These are phyloP conservation scores for Lasioglossum calceatum DNA, from an alignment of 2,888 invertebrate genomes.

Conservation along the genomic window DNA sequence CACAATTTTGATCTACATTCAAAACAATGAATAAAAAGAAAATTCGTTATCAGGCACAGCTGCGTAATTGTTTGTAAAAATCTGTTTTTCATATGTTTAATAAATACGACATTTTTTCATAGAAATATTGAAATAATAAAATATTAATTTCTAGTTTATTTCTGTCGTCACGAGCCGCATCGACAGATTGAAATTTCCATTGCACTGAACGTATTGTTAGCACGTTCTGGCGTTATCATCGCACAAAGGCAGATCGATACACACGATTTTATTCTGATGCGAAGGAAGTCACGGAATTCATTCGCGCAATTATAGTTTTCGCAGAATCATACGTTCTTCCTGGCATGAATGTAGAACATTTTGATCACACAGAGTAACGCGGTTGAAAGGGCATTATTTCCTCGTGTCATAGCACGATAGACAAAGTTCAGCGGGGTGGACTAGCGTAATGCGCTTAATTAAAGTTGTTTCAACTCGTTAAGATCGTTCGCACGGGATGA, in stretches of 20 bases:
- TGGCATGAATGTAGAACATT: background rate
- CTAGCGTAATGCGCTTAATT: constrained; percentile 82
- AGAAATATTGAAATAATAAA: background rate
- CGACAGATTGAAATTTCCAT: background rate
- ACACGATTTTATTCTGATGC: constrained; percentile 3
- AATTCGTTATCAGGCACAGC: too few relatives aligned
- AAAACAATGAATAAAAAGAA: too few relatives aligned
- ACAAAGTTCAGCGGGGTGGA: constrained; percentile 75
- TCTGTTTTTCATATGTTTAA: too few relatives aligned
- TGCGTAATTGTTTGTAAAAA: too few relatives aligned
- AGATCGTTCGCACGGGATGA: constrained; percentile 82
- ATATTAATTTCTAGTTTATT: background rate
- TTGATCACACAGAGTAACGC: constrained; percentile 28
- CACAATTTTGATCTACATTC: too few relatives aligned
- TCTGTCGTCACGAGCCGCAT: background rate
- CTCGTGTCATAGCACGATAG: constrained; percentile 64
- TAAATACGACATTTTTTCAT: too few relatives aligned
- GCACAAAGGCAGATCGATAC: background rate
- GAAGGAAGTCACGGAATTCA: background rate
- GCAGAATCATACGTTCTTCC: background rate
- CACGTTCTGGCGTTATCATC: background rate
- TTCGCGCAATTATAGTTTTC: background rate
- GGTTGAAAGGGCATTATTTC: constrained; percentile 62
- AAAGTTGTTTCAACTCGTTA: constrained; percentile 84
- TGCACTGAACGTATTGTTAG: background rate